Conservation (phyloP, 2,113 vertebrate genomes). For the Neomonachus schauinslandi region DNA sequence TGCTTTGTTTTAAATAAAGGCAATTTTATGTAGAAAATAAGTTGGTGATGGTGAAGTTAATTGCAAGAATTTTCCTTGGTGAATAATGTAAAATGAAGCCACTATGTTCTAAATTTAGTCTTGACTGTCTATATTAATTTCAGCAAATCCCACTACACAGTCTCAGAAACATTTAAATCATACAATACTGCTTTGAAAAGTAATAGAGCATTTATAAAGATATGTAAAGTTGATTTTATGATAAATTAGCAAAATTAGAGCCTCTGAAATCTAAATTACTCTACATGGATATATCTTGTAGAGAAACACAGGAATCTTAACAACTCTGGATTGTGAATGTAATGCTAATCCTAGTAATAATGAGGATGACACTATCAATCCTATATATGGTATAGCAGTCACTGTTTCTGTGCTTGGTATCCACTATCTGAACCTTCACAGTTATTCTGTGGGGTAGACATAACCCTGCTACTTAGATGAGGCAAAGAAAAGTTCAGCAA, state of each 20-base stretch:
- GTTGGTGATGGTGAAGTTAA: neutral
- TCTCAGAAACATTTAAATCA: slow-evolving; percentile 14
- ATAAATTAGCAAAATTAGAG: neutral
- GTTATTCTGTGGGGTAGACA: neutral
- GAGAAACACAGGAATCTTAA: slow-evolving; percentile 6
- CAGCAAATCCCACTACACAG: neutral
- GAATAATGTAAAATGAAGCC: slow-evolving; percentile 8
- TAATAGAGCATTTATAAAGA: slow-evolving; percentile 34
- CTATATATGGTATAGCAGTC: neutral
- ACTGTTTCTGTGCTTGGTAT: neutral
- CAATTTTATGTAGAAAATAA: slow-evolving; percentile 10
- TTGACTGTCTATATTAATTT: slow-evolving; percentile 41
- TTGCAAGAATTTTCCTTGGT: slow-evolving; percentile 45
- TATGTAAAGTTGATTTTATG: neutral
- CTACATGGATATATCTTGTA: neutral
- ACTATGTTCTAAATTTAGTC: neutral
- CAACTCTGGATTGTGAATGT: neutral
- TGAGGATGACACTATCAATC: neutral
- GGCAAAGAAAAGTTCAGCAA: neutral
- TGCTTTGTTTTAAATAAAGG: slow-evolving; percentile 36
- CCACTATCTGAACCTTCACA: neutral
- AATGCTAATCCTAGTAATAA: neutral
- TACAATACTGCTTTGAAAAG: slow-evolving; percentile 1
- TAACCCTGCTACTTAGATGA: neutral
- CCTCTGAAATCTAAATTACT: slow-evolving; percentile 42